phyloP scores from a whole-genome alignment of 2,797 vertebrate genomes.

The Pseudocheirus occidentalis region DNA sequence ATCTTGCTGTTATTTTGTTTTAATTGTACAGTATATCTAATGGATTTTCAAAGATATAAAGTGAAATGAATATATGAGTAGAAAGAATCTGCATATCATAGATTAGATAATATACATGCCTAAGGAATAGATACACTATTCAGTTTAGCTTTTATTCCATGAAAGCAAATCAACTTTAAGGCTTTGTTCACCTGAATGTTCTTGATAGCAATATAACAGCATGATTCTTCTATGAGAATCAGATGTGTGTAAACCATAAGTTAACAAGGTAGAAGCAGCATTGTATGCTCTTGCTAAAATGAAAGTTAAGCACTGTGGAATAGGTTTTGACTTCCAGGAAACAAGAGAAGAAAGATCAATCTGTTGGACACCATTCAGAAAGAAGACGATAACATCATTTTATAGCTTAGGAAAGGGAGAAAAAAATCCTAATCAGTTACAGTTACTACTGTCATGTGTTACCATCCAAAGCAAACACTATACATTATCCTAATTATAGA shows the following conservation, averaged over 20 bases:
- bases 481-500: conserved; percentile 28
- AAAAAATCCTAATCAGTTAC: not conserved
- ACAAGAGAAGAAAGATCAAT: not conserved
- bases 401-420: not conserved
- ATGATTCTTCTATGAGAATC: not conserved
- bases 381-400: not conserved
- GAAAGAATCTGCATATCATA: not conserved
- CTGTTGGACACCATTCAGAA: not conserved
- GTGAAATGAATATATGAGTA: not conserved
- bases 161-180: not conserved
- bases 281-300: not conserved
- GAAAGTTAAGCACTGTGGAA: not conserved
- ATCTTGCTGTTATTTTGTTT: not conserved
- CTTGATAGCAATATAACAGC: not conserved
- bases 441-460: not conserved
- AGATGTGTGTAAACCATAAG: too few species aligned
- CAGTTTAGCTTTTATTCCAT: not conserved
- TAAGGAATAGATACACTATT: not conserved
- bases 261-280: not conserved
- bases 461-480: not conserved
- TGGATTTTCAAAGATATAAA: not conserved
- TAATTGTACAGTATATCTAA: not conserved
- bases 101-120: not conserved
- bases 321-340: not conserved
- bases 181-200: not conserved